A percentile compares a stretch with the other conserved stretches of the same genome.
phyloP scores from a whole-genome alignment of 2,888 invertebrate species.

The Agriopis marginaria region DNA sequence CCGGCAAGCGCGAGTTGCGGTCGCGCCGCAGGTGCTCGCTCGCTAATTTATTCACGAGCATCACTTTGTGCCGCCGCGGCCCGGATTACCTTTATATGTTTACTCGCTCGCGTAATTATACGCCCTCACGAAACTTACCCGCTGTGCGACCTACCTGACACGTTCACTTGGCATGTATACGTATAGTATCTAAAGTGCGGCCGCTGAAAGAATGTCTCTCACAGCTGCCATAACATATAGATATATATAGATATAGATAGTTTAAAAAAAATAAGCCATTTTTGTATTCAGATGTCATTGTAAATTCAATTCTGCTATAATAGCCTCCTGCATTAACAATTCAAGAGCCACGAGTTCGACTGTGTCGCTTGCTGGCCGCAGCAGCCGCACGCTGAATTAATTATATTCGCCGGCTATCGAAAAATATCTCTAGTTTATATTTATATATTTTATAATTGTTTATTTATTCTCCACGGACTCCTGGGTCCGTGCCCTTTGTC shows the following conservation, averaged over 20 bases:
- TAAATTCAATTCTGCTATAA: not conserved
- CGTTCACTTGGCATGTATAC: conserved; percentile 24
- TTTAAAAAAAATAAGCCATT: no score
- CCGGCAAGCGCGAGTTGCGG: conserved; percentile 61
- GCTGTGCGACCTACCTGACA: conserved; percentile 26
- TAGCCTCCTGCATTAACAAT: conserved; percentile 50
- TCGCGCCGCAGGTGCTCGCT: conserved; percentile 76
- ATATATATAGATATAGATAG: no score
- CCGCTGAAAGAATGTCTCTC: not conserved
- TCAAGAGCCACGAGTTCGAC: conserved; percentile 56
- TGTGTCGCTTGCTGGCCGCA: conserved; percentile 70
- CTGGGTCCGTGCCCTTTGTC: no score
- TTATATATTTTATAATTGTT: no score
- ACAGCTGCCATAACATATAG: no score
- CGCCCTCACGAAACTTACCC: conserved; percentile 81
- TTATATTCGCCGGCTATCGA: conserved; percentile 57
- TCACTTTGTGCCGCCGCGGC: conserved; percentile 84
- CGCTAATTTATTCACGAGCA: conserved; percentile 83
- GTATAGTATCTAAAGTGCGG: not conserved
- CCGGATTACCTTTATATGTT: conserved; percentile 86
- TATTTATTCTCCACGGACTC: no score
- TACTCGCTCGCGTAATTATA: conserved; percentile 84
- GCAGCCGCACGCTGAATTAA: conserved; percentile 67
- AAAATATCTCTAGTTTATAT: conserved; percentile 41
- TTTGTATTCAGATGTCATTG: not conserved